phyloP scores from a whole-genome alignment of 2,113 vertebrate species.

The Physeter macrocephalus region DNA sequence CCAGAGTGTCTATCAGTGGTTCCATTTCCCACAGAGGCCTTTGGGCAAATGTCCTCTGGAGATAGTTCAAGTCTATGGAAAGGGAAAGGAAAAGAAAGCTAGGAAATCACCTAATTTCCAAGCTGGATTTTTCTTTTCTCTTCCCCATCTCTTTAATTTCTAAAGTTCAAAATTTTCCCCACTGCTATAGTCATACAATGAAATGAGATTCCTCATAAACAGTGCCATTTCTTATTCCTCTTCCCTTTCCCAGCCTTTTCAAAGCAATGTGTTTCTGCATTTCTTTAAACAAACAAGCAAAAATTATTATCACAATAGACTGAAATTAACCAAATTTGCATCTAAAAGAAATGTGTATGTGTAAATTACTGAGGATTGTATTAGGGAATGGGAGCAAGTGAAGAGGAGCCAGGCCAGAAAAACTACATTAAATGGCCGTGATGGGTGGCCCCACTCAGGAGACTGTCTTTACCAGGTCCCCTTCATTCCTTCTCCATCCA shows the following conservation, averaged over 20 bases:
- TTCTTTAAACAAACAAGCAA: neutral
- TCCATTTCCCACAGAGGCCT: neutral
- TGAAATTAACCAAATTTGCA: slow-evolving; percentile 12
- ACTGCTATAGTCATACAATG: neutral
- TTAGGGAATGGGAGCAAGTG: neutral
- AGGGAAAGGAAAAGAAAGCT: neutral
- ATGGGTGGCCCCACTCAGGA: accelerated
- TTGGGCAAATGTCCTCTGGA: neutral
- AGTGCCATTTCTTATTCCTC: neutral
- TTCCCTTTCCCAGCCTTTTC: neutral
- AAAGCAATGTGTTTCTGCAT: neutral
- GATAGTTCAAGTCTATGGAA: neutral
- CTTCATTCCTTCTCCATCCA: too few relatives aligned
- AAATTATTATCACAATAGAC: neutral
- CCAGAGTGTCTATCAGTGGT: neutral
- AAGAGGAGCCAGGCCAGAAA: neutral
- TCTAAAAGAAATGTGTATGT: neutral
- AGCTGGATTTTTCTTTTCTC: neutral
- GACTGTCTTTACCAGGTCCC: neutral
- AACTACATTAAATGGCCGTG: neutral
- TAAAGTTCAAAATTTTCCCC: neutral
- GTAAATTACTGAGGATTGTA: neutral
- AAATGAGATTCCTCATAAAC: neutral
- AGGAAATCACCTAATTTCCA: neutral
- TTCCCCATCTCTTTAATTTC: neutral